Conservation (phyloP, 2,113 vertebrate genomes). For the Chrysochloris asiatica region DNA sequence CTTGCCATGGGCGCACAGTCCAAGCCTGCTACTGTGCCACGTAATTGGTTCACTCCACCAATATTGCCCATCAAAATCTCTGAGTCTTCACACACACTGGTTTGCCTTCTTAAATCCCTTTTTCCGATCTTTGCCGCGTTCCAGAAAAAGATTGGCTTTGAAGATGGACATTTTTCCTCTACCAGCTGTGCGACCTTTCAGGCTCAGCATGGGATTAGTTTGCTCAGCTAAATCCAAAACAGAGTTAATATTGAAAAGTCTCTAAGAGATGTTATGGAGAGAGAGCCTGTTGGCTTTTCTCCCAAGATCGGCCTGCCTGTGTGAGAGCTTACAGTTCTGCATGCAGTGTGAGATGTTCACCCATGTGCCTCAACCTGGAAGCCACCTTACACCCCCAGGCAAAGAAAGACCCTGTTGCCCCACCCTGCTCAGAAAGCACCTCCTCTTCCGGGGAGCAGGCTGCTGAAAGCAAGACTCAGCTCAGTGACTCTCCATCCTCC, state of each 20-base stretch:
- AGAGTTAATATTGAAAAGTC: conserved; percentile 40
- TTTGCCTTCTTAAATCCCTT: neutral
- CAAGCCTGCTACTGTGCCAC: neutral
- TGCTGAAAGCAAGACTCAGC: neutral
- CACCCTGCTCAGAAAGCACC: neutral
- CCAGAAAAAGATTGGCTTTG: conserved; percentile 42
- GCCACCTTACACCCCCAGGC: neutral
- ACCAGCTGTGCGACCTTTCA: conserved; percentile 45
- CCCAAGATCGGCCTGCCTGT: neutral
- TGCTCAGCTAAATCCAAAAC: conserved; percentile 56
- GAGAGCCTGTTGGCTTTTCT: conserved; percentile 33
- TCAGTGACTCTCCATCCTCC: neutral
- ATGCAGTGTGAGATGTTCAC: neutral
- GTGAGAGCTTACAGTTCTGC: neutral
- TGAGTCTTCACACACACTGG: neutral
- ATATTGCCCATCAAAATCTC: neutral
- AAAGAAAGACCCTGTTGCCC: neutral
- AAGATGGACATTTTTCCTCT: conserved; percentile 34
- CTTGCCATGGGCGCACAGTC: neutral
- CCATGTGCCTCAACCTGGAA: neutral
- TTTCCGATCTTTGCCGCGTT: neutral
- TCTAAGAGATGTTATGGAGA: neutral
- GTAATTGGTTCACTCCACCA: neutral
- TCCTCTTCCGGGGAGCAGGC: neutral
- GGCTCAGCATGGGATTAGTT: conserved; percentile 55